A percentile compares a stretch with the other conserved stretches of the same genome.
Evolutionary conservation across 2,797 vertebrate species (phyloP).

Genomic region (Remorina albescens): DNA sequence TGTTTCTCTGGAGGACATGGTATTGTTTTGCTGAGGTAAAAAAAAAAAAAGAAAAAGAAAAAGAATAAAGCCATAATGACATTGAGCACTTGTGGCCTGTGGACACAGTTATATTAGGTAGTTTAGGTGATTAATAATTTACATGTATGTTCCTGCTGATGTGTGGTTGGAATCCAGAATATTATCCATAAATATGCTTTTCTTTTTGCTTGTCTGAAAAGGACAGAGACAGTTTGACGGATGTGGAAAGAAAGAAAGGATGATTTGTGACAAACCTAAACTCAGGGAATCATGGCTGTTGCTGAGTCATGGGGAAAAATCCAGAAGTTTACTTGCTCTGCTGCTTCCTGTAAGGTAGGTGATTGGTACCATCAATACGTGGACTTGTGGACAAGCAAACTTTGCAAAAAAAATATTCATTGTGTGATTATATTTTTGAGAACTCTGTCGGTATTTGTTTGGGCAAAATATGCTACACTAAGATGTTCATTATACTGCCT

Average conservation of each 20-base stretch:
- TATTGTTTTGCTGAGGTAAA: too few species aligned
- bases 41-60: not conserved
- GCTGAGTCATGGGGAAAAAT: slow-evolving; percentile 2
- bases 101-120: not conserved
- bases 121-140: not conserved
- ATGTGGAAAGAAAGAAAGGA: not conserved
- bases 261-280: not conserved
- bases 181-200: not conserved
- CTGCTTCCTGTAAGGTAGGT: slow-evolving; percentile 4
- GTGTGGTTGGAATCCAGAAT: too few species aligned
- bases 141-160: not conserved
- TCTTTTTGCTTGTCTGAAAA: not conserved
- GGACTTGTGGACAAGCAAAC: not conserved
- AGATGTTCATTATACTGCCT: not conserved
- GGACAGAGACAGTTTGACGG: not conserved
- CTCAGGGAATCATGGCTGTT: not conserved
- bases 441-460: not conserved
- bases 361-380: not conserved
- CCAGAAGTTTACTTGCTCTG: not conserved
- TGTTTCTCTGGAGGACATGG: too few species aligned
- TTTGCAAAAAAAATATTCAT: not conserved
- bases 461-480: not conserved
- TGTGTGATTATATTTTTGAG: not conserved
- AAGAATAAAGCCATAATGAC: not conserved
- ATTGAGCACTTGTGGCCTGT: not conserved